Percentiles rank a stretch among this genome's conserved stretches.
These are phyloP conservation scores for Botrylloides violaceus DNA, from an alignment of 23 tunicate species.

Conservation along the genomic window DNA sequence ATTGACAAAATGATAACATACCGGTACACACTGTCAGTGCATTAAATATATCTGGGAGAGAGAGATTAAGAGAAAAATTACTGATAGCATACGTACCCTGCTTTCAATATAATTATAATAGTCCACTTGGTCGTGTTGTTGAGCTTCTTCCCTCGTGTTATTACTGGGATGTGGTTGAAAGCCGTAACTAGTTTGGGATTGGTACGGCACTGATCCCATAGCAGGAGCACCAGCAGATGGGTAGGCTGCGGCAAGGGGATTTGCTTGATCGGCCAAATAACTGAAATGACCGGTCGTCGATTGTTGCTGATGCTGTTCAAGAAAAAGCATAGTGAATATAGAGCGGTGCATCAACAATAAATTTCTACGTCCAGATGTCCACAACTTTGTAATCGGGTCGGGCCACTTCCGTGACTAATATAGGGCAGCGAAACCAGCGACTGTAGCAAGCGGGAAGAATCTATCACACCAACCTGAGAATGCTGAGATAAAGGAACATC, in stretches of 20 bases:
- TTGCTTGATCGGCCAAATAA: slow-evolving; percentile 15
- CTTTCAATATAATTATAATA: slow-evolving; percentile 1
- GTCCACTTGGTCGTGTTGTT: slow-evolving; percentile 9
- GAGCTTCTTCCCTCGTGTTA: not conserved
- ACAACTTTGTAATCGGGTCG: no score
- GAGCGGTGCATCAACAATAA: no score
- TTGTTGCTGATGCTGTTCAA: slow-evolving; percentile 5
- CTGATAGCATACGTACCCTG: not conserved
- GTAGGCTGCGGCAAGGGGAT: slow-evolving; percentile 12
- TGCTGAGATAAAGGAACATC: no score
- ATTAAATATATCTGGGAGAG: not conserved
- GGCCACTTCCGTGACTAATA: no score
- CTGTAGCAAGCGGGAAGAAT: no score
- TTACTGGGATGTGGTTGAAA: not conserved
- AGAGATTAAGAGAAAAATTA: not conserved
- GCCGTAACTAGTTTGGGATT: slow-evolving; percentile 2
- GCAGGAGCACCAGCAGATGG: not conserved
- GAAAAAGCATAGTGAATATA: no score
- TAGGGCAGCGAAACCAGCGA: no score
- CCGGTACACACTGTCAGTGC: not conserved
- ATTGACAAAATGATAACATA: not conserved
- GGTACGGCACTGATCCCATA: not conserved
- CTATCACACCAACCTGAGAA: no score
- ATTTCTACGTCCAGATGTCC: no score
- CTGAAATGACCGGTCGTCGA: not conserved